Conservation (phyloP, 2,888 invertebrate species). For the Monopis laevigella region DNA sequence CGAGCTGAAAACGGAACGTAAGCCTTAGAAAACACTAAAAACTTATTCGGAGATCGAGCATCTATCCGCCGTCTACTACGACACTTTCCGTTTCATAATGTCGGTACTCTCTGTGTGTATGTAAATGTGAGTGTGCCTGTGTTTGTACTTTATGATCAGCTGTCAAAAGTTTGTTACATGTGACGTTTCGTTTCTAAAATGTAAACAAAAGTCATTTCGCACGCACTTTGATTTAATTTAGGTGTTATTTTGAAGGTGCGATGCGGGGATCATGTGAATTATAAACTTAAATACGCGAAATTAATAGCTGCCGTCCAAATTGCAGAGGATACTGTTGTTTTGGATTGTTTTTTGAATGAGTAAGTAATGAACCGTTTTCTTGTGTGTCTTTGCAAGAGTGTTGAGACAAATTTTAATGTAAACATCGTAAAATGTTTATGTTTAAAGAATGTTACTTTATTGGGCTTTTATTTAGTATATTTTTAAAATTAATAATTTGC, state of each 20-base stretch:
- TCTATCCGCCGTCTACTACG: neutral
- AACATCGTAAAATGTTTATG: slow-evolving; percentile 25
- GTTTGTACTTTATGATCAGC: slow-evolving; percentile 56
- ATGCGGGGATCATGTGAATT: slow-evolving; percentile 47
- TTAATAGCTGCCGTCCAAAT: slow-evolving; percentile 51
- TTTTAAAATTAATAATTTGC: neutral
- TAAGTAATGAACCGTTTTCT: slow-evolving; percentile 42
- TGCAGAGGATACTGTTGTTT: slow-evolving; percentile 30
- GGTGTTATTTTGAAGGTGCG: slow-evolving; percentile 48
- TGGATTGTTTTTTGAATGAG: slow-evolving; percentile 57
- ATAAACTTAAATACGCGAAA: slow-evolving; percentile 56
- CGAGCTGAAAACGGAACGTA: slow-evolving; percentile 59
- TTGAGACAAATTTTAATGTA: slow-evolving; percentile 32
- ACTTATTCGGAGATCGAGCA: slow-evolving; percentile 4
- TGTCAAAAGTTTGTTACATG: slow-evolving; percentile 62
- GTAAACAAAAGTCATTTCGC: slow-evolving; percentile 56
- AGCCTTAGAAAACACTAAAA: slow-evolving; percentile 3
- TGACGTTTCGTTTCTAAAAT: slow-evolving; percentile 60
- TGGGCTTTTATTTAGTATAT: neutral
- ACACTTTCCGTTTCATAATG: neutral
- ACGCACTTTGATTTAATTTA: slow-evolving; percentile 35
- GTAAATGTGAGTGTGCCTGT: slow-evolving; percentile 54
- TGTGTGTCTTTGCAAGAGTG: slow-evolving; percentile 30
- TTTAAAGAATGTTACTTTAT: neutral
- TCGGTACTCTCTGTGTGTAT: slow-evolving; percentile 31